A percentile compares a stretch with the other conserved stretches of the same genome.
Conservation (phyloP, 2,888 invertebrate genomes). For the Rhagonycha lutea region DNA sequence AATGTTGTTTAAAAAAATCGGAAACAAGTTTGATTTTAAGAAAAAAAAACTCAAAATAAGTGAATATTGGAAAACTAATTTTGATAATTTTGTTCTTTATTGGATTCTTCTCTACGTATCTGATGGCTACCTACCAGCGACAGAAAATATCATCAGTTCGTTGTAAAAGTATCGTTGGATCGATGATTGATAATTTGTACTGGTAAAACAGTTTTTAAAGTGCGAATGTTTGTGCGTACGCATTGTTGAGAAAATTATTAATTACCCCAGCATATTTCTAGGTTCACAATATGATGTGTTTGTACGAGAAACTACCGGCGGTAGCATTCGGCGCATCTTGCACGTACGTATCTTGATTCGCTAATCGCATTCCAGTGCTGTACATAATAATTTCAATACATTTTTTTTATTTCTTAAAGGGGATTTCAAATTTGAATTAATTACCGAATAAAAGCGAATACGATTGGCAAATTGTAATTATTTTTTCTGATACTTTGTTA, state of each 20-base stretch:
- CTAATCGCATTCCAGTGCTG: slow-evolving; percentile 39
- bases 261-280: slow-evolving; percentile 67
- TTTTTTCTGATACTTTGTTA: slow-evolving; percentile 11
- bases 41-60: slow-evolving; percentile 30
- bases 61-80: slow-evolving; percentile 39
- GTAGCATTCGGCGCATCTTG: slow-evolving; percentile 44
- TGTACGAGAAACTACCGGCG: slow-evolving; percentile 50
- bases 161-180: slow-evolving; percentile 15
- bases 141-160: slow-evolving; percentile 20
- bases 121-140: slow-evolving; percentile 22
- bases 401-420: neutral
- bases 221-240: slow-evolving; percentile 56
- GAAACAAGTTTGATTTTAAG: slow-evolving; percentile 18
- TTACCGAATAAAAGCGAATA: slow-evolving; percentile 37
- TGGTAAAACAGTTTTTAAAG: slow-evolving; percentile 36
- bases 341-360: slow-evolving; percentile 59
- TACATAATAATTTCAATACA: neutral
- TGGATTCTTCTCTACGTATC: slow-evolving; percentile 27
- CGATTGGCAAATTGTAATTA: slow-evolving; percentile 39
- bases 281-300: slow-evolving; percentile 57
- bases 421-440: slow-evolving; percentile 2
- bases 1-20: slow-evolving; percentile 7
- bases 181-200: slow-evolving; percentile 19
- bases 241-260: slow-evolving; percentile 62
- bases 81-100: slow-evolving; percentile 42